Conservation (phyloP, 2,797 vertebrate genomes). For the Sebastes miniatus region DNA sequence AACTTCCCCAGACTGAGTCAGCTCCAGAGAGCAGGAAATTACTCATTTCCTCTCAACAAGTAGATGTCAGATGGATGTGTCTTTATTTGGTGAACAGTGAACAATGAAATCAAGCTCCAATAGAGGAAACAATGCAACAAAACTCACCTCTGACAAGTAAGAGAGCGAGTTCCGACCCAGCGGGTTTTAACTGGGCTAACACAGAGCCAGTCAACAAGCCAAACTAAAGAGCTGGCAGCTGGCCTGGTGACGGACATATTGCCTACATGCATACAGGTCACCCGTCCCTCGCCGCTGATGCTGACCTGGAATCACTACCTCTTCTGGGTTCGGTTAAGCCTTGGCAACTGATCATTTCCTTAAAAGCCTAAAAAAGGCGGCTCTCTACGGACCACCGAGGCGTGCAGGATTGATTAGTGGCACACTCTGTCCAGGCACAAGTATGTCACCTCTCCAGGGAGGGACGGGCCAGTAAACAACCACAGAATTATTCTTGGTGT, state of each 20-base stretch:
- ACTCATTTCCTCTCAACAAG: constrained; percentile 50
- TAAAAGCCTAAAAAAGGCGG: constrained; percentile 60
- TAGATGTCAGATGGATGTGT: constrained; percentile 28
- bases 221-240: constrained; percentile 16
- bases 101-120: background rate
- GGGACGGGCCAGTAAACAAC: constrained; percentile 56
- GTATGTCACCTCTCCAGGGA: constrained; percentile 70
- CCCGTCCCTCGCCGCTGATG: background rate
- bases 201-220: constrained; percentile 16
- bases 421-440: constrained; percentile 64
- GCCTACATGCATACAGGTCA: constrained; percentile 42
- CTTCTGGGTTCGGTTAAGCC: constrained; percentile 43
- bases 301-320: constrained; percentile 55
- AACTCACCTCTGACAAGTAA: constrained; percentile 12
- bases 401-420: constrained; percentile 71
- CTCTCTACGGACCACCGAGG: constrained; percentile 25
- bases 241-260: constrained; percentile 18
- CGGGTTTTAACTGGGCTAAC: constrained; percentile 6
- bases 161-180: background rate
- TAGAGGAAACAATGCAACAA: background rate
- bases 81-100: constrained; percentile 44
- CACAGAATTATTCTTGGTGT: constrained; percentile 39
- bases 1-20: constrained; percentile 33
- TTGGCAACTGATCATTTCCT: constrained; percentile 46
- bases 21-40: constrained; percentile 47